Percentiles rank a stretch among this genome's conserved stretches.
Evolutionary conservation across 2,797 vertebrate genomes (phyloP).

Genomic region (Basileuterus tristriatus): DNA sequence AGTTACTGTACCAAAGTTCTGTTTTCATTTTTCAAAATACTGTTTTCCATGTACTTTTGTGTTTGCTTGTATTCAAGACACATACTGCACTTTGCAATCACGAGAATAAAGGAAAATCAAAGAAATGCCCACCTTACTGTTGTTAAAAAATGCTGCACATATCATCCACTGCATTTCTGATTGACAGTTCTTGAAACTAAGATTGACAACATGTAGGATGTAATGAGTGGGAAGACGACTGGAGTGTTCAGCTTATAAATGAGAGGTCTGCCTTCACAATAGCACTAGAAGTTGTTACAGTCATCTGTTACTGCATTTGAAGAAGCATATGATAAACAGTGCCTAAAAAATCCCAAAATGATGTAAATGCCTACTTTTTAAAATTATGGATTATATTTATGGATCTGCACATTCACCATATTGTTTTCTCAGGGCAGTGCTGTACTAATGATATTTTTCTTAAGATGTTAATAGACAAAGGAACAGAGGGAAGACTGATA

Average conservation of each 20-base stretch:
- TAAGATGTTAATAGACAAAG: not conserved
- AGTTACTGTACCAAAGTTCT: not conserved
- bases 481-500: not conserved
- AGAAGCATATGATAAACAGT: constrained; percentile 44
- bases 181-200: constrained; percentile 47
- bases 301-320: constrained; percentile 54
- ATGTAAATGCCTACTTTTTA: constrained; percentile 24
- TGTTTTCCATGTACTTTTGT: constrained; percentile 40
- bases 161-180: constrained; percentile 52
- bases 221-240: constrained; percentile 60
- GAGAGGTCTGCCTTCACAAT: constrained; percentile 42
- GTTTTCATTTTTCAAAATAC: constrained; percentile 44
- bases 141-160: not conserved
- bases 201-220: constrained; percentile 66
- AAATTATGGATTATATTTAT: constrained; percentile 50
- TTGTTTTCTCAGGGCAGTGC: not conserved
- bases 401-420: not conserved
- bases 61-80: constrained; percentile 23
- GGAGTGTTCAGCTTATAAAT: constrained; percentile 47
- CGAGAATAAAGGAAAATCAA: constrained; percentile 56
- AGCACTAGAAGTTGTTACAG: constrained; percentile 42
- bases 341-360: constrained; percentile 47
- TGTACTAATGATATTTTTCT: not conserved
- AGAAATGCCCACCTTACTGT: constrained; percentile 29
- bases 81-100: constrained; percentile 49